Evolutionary conservation across 1,140 invertebrate species (phyloP).

Genomic region (Orussus abietinus): DNA sequence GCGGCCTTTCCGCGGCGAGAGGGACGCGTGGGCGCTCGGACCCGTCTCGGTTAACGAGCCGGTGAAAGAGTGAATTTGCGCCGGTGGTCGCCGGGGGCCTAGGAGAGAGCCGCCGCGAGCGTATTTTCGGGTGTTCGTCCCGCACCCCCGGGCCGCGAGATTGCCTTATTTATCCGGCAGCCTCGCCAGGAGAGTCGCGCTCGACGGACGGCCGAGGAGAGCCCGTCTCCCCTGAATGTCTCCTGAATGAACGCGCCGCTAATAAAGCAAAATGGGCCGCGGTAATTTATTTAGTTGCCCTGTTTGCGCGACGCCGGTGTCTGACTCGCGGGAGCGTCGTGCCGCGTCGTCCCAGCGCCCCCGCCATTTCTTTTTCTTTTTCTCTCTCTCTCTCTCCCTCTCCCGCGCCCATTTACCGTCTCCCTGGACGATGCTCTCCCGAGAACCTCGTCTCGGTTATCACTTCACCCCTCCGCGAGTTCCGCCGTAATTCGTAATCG

Average conservation of each 20-base stretch:
- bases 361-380: constrained; percentile 4
- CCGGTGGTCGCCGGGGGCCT: neutral
- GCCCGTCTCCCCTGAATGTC: too few species aligned
- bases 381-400: neutral
- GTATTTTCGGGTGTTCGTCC: constrained; percentile 1
- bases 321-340: neutral
- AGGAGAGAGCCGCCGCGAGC: too few species aligned
- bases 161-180: neutral
- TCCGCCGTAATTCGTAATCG: too few species aligned
- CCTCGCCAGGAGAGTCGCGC: neutral
- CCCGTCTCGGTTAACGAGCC: neutral
- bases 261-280: neutral
- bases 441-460: constrained; percentile 18
- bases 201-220: neutral
- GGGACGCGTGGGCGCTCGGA: too few species aligned
- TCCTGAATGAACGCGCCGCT: neutral
- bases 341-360: neutral
- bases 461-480: too few species aligned
- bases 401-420: constrained; percentile 1
- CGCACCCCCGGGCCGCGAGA: too few species aligned
- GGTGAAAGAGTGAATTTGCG: neutral
- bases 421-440: neutral
- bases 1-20: too few species aligned
- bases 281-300: constrained; percentile 1
- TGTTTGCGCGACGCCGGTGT: neutral